A percentile compares a stretch with the other conserved stretches of the same genome.
Conservation (phyloP, 2,888 invertebrate genomes). For the Pandemis heparana region DNA sequence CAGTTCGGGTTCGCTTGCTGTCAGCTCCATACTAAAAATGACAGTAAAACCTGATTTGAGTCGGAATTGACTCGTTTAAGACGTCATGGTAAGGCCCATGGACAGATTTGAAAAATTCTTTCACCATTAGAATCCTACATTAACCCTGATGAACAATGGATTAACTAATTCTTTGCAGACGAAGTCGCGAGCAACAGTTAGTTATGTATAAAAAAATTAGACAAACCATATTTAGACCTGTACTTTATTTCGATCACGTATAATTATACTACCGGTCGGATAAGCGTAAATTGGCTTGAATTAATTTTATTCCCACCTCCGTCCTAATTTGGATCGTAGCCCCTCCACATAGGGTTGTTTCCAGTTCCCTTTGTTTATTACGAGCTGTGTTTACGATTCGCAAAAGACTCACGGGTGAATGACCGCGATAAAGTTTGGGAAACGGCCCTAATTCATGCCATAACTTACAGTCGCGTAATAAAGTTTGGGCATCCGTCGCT, state of each 20-base stretch:
- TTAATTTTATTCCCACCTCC: conserved; percentile 11
- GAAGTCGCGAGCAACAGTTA: too few relatives aligned
- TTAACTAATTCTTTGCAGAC: too few relatives aligned
- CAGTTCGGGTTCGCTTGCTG: too few relatives aligned
- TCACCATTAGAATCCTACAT: too few relatives aligned
- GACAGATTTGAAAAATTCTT: too few relatives aligned
- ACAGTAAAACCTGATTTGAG: too few relatives aligned
- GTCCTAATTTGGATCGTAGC: neutral
- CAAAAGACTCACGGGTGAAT: conserved; percentile 36
- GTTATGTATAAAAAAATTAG: too few relatives aligned
- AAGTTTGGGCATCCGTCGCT: conserved; percentile 29
- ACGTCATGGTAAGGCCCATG: too few relatives aligned
- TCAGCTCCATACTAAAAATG: too few relatives aligned
- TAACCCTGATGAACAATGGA: too few relatives aligned
- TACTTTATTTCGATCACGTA: conserved; percentile 16
- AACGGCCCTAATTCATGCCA: conserved; percentile 33
- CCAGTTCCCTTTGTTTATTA: neutral
- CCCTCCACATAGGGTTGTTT: neutral
- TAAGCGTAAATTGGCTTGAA: conserved; percentile 24
- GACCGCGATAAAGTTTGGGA: conserved; percentile 34
- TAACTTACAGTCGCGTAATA: conserved; percentile 33
- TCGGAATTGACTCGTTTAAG: too few relatives aligned
- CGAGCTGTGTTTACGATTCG: conserved; percentile 33
- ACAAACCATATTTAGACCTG: neutral
- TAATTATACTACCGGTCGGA: conserved; percentile 16